These are phyloP conservation scores for Deilephila elpenor DNA, from an alignment of 2,888 invertebrate species.

Conservation along the genomic window DNA sequence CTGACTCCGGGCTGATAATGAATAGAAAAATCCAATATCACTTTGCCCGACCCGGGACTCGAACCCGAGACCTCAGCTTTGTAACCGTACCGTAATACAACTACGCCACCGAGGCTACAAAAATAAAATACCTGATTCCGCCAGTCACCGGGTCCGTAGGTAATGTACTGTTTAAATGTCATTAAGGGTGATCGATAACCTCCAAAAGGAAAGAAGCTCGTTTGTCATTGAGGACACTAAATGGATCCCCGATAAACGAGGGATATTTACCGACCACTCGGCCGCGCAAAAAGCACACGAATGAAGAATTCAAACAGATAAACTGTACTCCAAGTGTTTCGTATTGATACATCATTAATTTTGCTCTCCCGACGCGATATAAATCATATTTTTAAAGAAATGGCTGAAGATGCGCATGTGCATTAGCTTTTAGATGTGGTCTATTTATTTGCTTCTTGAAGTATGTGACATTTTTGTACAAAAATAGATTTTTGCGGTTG, in stretches of 20 bases:
- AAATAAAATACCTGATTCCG: conserved; percentile 37
- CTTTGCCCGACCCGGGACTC: no score
- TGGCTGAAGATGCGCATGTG: not conserved
- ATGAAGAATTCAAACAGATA: conserved; percentile 67
- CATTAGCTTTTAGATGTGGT: not conserved
- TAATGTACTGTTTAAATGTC: conserved; percentile 70
- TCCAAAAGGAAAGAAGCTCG: conserved; percentile 66
- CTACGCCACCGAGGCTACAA: no score
- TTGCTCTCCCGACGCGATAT: conserved; percentile 43
- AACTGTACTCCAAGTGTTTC: conserved; percentile 65
- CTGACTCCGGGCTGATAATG: no score
- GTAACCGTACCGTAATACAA: no score
- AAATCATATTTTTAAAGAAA: conserved; percentile 22
- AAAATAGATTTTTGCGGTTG: no score
- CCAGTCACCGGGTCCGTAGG: conserved; percentile 62
- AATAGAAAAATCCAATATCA: no score
- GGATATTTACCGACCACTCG: conserved; percentile 73
- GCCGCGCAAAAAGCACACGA: conserved; percentile 65
- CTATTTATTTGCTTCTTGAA: not conserved
- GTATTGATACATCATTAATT: conserved; percentile 75
- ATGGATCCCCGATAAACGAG: conserved; percentile 71
- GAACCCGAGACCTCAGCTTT: no score
- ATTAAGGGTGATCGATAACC: conserved; percentile 73
- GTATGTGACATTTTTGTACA: no score
- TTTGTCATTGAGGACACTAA: conserved; percentile 78